phyloP scores from a whole-genome alignment of 2,113 vertebrate genomes.

The Phodopus roborovskii region DNA sequence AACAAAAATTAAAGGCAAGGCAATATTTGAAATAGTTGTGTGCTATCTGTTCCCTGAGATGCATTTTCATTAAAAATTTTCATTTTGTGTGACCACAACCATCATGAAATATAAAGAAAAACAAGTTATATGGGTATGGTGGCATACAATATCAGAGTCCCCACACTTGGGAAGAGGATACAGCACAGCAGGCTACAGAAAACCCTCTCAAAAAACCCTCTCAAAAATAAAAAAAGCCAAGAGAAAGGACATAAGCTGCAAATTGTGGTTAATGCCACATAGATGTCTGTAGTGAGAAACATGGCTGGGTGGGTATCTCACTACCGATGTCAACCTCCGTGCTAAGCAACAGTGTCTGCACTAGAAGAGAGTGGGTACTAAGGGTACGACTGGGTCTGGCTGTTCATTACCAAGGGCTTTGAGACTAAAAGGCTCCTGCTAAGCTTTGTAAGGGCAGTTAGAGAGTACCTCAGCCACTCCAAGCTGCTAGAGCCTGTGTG shows the following conservation, averaged over 20 bases:
- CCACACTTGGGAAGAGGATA: neutral
- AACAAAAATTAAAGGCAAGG: neutral
- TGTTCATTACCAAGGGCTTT: neutral
- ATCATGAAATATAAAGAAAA: neutral
- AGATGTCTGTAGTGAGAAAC: too few species aligned
- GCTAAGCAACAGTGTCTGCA: neutral
- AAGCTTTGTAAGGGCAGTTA: neutral
- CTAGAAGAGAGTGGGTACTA: neutral
- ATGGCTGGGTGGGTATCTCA: too few species aligned
- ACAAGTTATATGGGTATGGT: neutral
- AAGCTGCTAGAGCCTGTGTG: neutral
- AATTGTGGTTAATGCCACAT: neutral
- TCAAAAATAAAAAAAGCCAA: neutral
- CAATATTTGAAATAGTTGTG: neutral
- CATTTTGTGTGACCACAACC: neutral
- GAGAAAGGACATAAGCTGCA: neutral
- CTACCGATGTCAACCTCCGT: neutral
- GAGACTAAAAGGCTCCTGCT: neutral
- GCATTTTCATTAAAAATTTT: slow-evolving; percentile 41
- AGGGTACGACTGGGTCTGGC: neutral
- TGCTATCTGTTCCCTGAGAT: neutral
- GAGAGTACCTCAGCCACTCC: neutral
- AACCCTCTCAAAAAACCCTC: neutral
- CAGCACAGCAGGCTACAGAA: neutral
- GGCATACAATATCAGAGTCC: neutral